These are phyloP conservation scores for Scomberomorus guttatus DNA, from an alignment of 2,797 vertebrate genomes.

Conservation along the genomic window DNA sequence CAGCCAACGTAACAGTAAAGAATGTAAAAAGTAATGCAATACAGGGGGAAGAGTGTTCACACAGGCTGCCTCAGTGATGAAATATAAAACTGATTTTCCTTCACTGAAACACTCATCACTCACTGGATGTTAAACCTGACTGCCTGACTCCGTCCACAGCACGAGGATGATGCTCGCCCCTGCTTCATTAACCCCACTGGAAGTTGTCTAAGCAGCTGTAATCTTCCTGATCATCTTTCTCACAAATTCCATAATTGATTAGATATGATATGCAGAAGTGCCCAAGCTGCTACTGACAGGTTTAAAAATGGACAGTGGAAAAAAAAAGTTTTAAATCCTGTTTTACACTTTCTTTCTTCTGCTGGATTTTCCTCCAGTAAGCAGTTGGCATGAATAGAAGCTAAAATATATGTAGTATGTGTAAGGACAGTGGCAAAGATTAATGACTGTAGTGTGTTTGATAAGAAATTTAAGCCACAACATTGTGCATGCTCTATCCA, in stretches of 20 bases:
- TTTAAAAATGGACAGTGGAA: background rate
- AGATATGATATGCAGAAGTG: background rate
- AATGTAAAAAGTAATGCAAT: background rate
- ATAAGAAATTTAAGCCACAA: background rate
- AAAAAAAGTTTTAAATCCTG: no score
- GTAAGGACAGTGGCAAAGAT: no score
- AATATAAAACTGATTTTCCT: background rate
- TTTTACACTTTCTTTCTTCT: background rate
- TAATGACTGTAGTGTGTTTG: no score
- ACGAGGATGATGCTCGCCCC: no score
- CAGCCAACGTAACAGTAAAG: background rate
- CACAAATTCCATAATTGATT: background rate
- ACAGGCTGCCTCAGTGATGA: background rate
- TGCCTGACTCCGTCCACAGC: background rate
- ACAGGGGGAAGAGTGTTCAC: background rate
- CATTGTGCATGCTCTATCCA: background rate
- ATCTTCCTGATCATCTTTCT: slow-evolving; percentile 3
- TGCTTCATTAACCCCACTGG: background rate
- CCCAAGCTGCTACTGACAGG: background rate
- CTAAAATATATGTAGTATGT: no score
- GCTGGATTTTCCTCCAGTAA: background rate
- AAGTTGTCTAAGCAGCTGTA: slow-evolving; percentile 6
- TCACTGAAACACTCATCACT: no score
- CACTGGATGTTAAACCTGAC: background rate
- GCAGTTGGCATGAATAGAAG: background rate